Base-by-base conservation (phyloP, 1,140 invertebrate species). In the Lepeophtheirus salmonis region DNA sequence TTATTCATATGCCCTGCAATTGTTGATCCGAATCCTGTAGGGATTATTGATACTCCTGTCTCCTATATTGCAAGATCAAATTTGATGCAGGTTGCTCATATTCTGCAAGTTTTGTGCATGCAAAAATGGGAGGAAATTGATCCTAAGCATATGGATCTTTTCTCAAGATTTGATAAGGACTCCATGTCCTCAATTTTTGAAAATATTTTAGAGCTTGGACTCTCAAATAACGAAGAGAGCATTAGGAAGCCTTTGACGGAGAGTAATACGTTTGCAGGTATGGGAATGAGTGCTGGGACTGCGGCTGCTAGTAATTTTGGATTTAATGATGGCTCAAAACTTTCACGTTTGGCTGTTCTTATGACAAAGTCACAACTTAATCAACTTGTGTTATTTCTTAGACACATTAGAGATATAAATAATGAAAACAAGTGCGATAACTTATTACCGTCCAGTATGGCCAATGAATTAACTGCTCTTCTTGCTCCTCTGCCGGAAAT, bases 1-100 rank as follows among this genome's bases (percentile, higher is more conserved):
- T 80, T 88, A 66, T 96, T 96, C 65, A 88, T 97, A 62, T 97
- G 92, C 68, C 89, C 90, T 6, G 92, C 90, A 0, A 89, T 97
- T 50, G 85, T 92, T 22, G 89, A 95, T 74, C 92, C 94, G 0
- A 92, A 97, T 72, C 83, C 88, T 0, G 84, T 90, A 71, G 91
- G 90, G n/a, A 87, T 97, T 51, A 87, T 86, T 0, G 91, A 95
- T 68, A 83, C 85, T 0, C 86, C 87, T n/a, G 86, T 97, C 25
- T 89, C 85, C 59, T 80, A 87, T 64, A 80, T 91, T 26, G 87
- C 88, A 3, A 73, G 89, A 21, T 90, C 89, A 69, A 96, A 96
- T 77, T 75, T 96, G 2, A 90, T 91, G 69, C 89, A 92, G 48
- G 72, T 80, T 62, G 78, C 78, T 2, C 87, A 94, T 70, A 88